A percentile compares a stretch with the other conserved stretches of the same genome.
Conservation (phyloP, 2,113 vertebrate species). For the Lophura nycthemera region DNA sequence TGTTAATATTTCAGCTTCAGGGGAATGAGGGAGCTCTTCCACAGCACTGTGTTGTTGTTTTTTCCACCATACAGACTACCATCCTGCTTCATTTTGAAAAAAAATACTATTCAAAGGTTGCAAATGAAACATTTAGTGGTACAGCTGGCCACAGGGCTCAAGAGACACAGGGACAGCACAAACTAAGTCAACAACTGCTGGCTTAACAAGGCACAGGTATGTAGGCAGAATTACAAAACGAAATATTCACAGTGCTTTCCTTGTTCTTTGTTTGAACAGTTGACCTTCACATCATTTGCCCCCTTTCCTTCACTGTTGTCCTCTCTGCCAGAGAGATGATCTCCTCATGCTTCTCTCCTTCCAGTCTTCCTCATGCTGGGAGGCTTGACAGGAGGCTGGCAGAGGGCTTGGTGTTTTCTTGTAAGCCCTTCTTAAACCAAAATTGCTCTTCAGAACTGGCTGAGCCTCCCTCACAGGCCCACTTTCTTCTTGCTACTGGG, state of each 20-base stretch:
- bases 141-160: not conserved
- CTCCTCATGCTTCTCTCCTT: not conserved
- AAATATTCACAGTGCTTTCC: not conserved
- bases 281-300: not conserved
- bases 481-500: not conserved
- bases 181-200: not conserved
- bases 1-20: not conserved
- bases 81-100: not conserved
- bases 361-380: not conserved
- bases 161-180: accelerated
- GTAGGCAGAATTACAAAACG: not conserved
- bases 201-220: not conserved
- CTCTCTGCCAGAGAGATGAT: not conserved
- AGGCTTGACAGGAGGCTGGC: not conserved
- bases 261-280: not conserved
- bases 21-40: not conserved
- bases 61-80: not conserved
- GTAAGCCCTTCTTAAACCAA: not conserved
- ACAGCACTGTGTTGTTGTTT: not conserved
- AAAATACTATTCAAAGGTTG: not conserved
- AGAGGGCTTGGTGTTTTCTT: not conserved
- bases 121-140: not conserved
- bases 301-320: not conserved
- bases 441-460: not conserved
- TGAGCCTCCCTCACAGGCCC: not conserved